Conservation (phyloP, 2,888 invertebrate genomes). For the Acleris cristana region DNA sequence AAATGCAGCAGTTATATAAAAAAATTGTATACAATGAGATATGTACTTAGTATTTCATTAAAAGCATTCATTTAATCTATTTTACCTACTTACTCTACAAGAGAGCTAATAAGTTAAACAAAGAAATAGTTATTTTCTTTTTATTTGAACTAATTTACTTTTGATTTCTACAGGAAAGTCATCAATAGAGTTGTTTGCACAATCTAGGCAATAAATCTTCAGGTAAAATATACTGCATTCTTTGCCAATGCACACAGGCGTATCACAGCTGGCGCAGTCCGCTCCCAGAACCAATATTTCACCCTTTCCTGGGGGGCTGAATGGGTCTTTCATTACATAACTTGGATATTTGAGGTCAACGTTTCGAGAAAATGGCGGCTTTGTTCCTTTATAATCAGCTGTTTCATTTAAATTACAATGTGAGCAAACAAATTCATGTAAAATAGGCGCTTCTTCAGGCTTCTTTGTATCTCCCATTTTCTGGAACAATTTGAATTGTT, state of each 20-base stretch:
- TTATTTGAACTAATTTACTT: constrained; percentile 81
- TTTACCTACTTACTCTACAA: neutral
- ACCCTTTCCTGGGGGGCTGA: constrained; percentile 88
- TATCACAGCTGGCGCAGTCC: constrained; percentile 88
- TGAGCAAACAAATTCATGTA: constrained; percentile 85
- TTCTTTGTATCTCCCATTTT: constrained; percentile 59
- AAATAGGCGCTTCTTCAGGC: constrained; percentile 41
- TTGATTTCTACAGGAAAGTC: constrained; percentile 88
- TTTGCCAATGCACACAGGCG: constrained; percentile 87
- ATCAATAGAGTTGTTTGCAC: constrained; percentile 84
- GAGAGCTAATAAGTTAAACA: neutral
- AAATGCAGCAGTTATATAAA: no score
- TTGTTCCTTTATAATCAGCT: constrained; percentile 89
- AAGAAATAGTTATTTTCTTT: constrained; percentile 53
- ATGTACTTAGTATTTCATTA: no score
- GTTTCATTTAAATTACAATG: constrained; percentile 87
- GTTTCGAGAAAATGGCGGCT: constrained; percentile 89
- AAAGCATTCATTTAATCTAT: no score
- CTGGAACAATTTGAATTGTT: constrained; percentile 53
- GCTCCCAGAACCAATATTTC: constrained; percentile 91
- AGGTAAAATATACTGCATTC: constrained; percentile 92
- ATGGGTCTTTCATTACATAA: constrained; percentile 94
- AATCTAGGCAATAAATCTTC: constrained; percentile 88
- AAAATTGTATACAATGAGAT: no score
- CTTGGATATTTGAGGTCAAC: constrained; percentile 88